Conservation (phyloP, 2,797 vertebrate genomes). For the Vireo griseus region DNA sequence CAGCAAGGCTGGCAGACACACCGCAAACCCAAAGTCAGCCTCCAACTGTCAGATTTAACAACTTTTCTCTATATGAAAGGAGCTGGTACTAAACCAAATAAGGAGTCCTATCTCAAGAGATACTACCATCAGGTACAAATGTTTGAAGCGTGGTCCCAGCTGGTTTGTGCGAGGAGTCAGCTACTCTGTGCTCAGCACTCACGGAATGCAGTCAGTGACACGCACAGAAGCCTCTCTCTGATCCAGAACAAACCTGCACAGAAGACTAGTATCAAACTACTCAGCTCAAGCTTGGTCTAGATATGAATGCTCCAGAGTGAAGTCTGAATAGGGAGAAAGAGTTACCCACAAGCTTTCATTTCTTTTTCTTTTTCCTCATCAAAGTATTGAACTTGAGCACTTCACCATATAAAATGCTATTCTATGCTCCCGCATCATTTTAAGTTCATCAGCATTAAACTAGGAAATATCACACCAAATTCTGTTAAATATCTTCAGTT, state of each 20-base stretch:
- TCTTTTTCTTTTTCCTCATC: neutral
- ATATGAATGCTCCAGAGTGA: accelerated
- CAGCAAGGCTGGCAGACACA: neutral
- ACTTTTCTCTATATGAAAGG: neutral
- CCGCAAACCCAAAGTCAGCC: neutral
- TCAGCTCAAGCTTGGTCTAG: accelerated
- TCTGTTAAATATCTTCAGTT: neutral
- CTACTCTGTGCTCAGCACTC: accelerated
- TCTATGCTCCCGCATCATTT: neutral
- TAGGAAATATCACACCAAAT: neutral
- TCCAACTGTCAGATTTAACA: neutral
- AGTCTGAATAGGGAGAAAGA: neutral
- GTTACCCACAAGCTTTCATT: neutral
- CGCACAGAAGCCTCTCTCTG: neutral
- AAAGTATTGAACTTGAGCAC: neutral
- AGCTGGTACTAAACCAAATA: neutral
- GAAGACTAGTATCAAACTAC: neutral
- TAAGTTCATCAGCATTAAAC: neutral
- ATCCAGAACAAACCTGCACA: neutral
- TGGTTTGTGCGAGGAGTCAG: neutral
- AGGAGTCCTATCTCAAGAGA: neutral
- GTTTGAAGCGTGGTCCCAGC: neutral
- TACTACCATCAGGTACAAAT: neutral
- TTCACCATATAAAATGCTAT: neutral
- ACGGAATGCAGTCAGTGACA: neutral